Evolutionary conservation across 2,113 vertebrate genomes (phyloP).

Genomic region (Pipa parva): DNA sequence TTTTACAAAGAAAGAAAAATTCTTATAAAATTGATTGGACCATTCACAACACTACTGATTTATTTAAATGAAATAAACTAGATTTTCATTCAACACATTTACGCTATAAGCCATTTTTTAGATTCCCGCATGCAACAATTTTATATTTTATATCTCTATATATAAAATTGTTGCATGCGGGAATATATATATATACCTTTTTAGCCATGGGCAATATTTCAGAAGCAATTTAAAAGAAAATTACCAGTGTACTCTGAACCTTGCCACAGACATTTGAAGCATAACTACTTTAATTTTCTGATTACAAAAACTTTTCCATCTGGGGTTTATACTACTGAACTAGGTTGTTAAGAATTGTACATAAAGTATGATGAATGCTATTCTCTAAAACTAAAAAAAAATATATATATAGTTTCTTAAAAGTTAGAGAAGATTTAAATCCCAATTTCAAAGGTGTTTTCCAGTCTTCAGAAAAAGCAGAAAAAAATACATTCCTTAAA

Average conservation of each 20-base stretch:
- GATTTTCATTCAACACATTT: too few species aligned
- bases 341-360: slow-evolving; percentile 66
- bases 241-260: slow-evolving; percentile 20
- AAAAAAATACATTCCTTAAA: slow-evolving; percentile 1
- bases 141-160: too few species aligned
- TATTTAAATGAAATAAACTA: too few species aligned
- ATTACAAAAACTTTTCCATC: slow-evolving; percentile 72
- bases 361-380: slow-evolving; percentile 56
- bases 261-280: slow-evolving; percentile 20
- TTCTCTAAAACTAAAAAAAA: slow-evolving; percentile 23
- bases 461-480: background rate
- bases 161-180: too few species aligned
- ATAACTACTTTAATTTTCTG: slow-evolving; percentile 47
- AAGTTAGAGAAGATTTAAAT: slow-evolving; percentile 27
- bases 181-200: too few species aligned
- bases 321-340: slow-evolving; percentile 73
- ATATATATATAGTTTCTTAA: too few species aligned
- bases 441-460: slow-evolving; percentile 7
- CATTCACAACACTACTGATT: too few species aligned
- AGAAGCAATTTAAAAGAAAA: slow-evolving; percentile 23
- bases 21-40: too few species aligned
- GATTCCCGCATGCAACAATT: too few species aligned
- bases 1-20: too few species aligned
- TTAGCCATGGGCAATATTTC: slow-evolving; percentile 1
- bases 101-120: too few species aligned